Conservation (phyloP, 1,140 invertebrate genomes). For the Formica selysi region DNA sequence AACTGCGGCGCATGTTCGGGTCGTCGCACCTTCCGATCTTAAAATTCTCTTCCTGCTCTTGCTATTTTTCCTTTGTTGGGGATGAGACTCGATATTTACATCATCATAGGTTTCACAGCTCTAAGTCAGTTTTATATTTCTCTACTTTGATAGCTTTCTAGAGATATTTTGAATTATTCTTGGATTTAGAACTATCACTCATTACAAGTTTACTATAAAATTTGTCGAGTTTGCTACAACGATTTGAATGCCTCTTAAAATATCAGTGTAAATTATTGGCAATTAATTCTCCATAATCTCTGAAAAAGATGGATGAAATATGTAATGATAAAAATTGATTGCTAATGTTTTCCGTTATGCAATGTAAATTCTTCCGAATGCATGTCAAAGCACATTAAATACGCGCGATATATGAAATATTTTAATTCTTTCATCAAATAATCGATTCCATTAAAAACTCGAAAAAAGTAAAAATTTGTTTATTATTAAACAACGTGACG, state of each 20-base stretch:
- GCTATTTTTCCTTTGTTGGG: constrained; percentile 60
- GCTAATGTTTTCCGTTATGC: not conserved
- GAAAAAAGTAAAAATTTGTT: constrained; percentile 10
- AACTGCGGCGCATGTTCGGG: constrained; percentile 42
- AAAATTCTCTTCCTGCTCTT: constrained; percentile 47
- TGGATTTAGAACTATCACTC: no score
- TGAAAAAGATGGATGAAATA: not conserved
- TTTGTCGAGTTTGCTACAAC: no score
- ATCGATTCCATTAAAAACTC: not conserved
- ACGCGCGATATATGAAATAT: not conserved
- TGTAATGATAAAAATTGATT: constrained; percentile 12
- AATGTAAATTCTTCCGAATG: not conserved
- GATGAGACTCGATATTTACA: constrained; percentile 80
- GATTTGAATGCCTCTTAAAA: no score
- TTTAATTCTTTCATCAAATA: not conserved
- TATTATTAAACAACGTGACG: constrained; percentile 26
- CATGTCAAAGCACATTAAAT: not conserved
- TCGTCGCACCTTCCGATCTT: constrained; percentile 72
- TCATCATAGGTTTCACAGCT: no score
- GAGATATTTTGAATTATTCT: no score
- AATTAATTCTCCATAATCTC: not conserved
- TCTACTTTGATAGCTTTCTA: no score
- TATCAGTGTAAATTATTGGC: no score
- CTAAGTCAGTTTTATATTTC: no score
- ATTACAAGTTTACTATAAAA: no score